Evolutionary conservation across 2,888 invertebrate genomes (phyloP), one percentile per base, ranked within the genome.

Genomic region (Dendrolimus houi): DNA sequence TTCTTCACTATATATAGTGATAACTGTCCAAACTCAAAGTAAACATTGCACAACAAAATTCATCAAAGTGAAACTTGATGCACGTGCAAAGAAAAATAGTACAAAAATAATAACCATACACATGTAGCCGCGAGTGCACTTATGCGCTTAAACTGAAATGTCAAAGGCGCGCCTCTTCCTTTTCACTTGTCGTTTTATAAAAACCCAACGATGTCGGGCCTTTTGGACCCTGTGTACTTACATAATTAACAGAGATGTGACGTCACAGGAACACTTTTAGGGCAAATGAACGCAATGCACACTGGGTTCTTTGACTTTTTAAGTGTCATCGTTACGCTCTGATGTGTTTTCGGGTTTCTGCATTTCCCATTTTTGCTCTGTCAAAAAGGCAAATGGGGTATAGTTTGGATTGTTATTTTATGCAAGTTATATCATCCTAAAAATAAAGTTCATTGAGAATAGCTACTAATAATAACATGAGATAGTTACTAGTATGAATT

Each of bases 101-200:
- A 47, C 47, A 47, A 47, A 29, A 47, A 47, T 47, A 47, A 47
- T 47, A 47, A 47, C 12, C 47, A 47, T 47, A 47, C 47, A 29
- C 29, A 29, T 29, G 47, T 47, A 47, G 12, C 7, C 42, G 8
- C 0, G 55, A 67, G 67, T 61, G 62, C 66, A 57, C 68, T 87
- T 63, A 55, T 60, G 54, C 65, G 70, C 69, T 70, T 77, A 77
- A 79, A 71, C 81, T 73, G 75, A 72, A 76, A 77, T 78, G 76
- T 85, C 87, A 87, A 88, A 88, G 87, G 73, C 61, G 68, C 63
- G 65, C 70, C 81, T 85, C 86, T 85, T 88, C 87, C 87, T 85
- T 84, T 88, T 87, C 82, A 87, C 77, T 79, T 77, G 75, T 47
- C 47, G 73, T 78, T 83, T 76, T 78, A 71, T 78, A 77, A 74